Evolutionary conservation across 2,797 vertebrate genomes (phyloP), one percentile per base, ranked within the genome.

Genomic region (Myoxocephalus aenaeus): DNA sequence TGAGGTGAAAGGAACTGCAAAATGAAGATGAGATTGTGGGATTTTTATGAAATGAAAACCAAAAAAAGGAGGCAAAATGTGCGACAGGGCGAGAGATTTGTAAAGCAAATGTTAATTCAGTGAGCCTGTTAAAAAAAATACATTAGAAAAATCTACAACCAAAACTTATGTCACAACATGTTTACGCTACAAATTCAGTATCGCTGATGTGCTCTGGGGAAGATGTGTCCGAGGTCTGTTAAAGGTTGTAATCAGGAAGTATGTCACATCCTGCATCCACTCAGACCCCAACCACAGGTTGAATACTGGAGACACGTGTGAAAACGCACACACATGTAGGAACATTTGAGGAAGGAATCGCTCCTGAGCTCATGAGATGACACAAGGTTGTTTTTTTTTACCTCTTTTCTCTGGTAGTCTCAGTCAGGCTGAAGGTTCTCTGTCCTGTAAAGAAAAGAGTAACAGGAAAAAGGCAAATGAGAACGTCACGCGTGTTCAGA

Each of bases 391-490:
- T n/a, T n/a, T 73, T 14, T 17, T 61, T 88, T 90, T 98, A 99
- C 98, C 97, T 98, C 92, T 97, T 97, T 82, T 97, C 96, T 86
- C 89, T 94, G 48, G 92, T 73, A 5, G 95, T 95, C 82, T 98
- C 96, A 0, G 93, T 94, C 83, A 96, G 92, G 77, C 92, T 96
- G 93, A 85, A 96, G 0, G 92, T 90, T 83, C 90, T 96, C 87
- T 96, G 95, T 84, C 98, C 98, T 99, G 93, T 64, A 95, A 96
- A 79, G 94, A 73, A 95, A 14, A 95, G 12, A 94, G 89, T 46
- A 82, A 83, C 53, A 90, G 48, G 42, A 38, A 51, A 51, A 65
- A 77, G 54, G 20, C 42, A 77, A 78, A 75, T 62, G 15, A 83
- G 57, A 7, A 70, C 10, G 17, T 51, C 22, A 63, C 17, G 22